Percentiles rank a stretch among this genome's conserved stretches.
Conservation (phyloP, 2,888 invertebrate genomes). For the Pyrrhia umbra region DNA sequence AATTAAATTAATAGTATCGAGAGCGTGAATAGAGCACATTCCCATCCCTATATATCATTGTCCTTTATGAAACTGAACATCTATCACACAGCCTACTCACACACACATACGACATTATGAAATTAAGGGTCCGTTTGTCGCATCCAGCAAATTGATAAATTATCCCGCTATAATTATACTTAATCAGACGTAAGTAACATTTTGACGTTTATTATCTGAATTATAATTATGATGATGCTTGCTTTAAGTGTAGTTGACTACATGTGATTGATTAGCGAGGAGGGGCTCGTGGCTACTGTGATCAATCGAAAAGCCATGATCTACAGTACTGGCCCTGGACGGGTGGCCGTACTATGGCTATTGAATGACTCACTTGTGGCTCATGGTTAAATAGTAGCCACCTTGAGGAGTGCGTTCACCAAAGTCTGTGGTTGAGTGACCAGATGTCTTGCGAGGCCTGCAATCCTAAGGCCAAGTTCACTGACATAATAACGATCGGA, state of each 20-base stretch:
- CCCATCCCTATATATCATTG: background rate
- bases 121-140: conserved; percentile 51
- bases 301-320: no score
- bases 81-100: conserved; percentile 20
- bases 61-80: conserved; percentile 19
- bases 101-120: conserved; percentile 29
- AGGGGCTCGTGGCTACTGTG: no score
- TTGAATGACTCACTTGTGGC: no score
- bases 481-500: no score
- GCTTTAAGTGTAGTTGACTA: conserved; percentile 6
- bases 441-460: no score
- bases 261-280: no score
- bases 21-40: background rate
- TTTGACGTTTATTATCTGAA: conserved; percentile 35
- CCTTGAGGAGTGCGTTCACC: no score
- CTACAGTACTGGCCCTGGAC: no score
- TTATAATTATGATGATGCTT: conserved; percentile 3
- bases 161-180: conserved; percentile 41
- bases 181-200: conserved; percentile 25
- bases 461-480: no score
- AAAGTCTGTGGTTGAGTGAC: no score
- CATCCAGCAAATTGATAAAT: conserved; percentile 51
- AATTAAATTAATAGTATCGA: background rate
- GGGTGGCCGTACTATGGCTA: no score
- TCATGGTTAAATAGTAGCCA: no score